A percentile compares a stretch with the other conserved stretches of the same genome.
Conservation (phyloP, 1,140 invertebrate genomes). For the Eumaeus atala region DNA sequence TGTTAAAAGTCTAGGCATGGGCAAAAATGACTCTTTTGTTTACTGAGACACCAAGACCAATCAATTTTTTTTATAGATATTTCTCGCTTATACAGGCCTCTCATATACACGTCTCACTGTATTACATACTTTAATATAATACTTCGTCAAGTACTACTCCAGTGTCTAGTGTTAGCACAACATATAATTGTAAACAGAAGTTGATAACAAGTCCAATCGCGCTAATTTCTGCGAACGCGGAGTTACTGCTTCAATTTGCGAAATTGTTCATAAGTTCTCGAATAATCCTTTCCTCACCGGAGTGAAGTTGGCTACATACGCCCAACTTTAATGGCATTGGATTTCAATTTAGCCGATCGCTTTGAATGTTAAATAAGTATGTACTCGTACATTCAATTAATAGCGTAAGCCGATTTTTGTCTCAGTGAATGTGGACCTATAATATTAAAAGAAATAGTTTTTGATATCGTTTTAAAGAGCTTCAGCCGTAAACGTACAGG, state of each 20-base stretch:
- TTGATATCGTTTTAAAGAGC: no score
- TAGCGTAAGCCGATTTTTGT: no score
- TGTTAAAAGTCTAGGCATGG: no score
- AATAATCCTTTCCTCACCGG: constrained; percentile 20
- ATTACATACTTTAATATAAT: not conserved
- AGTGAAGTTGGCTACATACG: constrained; percentile 20
- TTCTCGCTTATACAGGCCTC: no score
- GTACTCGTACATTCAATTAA: no score
- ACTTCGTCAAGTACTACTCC: not conserved
- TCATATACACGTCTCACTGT: no score
- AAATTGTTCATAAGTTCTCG: constrained; percentile 30
- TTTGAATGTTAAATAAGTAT: not conserved
- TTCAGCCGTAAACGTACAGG: no score
- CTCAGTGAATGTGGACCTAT: no score
- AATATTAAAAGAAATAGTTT: no score
- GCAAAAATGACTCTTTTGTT: not conserved
- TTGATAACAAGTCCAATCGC: constrained; percentile 20
- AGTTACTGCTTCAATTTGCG: constrained; percentile 31
- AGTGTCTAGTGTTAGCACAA: not conserved
- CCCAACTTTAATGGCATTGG: constrained; percentile 32
- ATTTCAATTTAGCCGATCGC: constrained; percentile 23
- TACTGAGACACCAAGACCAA: no score
- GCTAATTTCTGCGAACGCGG: constrained; percentile 25
- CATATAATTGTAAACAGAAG: constrained; percentile 2
- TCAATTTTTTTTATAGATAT: no score